A percentile compares a stretch with the other conserved stretches of the same genome.
Evolutionary conservation across 1,140 invertebrate species (phyloP).

Genomic region (Nilaparvata lugens): DNA sequence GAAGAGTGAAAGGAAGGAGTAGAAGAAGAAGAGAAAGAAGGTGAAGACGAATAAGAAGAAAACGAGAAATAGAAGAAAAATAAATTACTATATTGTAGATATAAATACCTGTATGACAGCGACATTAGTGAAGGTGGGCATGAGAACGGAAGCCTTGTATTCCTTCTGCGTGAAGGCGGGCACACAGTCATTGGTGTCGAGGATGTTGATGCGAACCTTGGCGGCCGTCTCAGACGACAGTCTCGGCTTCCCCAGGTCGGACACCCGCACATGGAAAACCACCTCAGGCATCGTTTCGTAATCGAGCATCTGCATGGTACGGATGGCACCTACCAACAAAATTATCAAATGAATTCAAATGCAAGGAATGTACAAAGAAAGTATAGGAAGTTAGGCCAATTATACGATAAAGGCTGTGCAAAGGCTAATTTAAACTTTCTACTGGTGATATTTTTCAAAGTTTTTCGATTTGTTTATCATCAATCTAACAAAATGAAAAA

Average conservation of each 20-base stretch:
- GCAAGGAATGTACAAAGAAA: background rate
- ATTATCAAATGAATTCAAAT: background rate
- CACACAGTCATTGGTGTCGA: conserved; percentile 80
- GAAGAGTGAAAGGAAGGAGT: too few relatives aligned
- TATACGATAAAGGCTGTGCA: background rate
- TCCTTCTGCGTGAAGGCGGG: conserved; percentile 58
- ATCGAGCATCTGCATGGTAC: conserved; percentile 65
- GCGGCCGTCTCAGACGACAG: conserved; percentile 65
- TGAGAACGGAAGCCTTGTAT: conserved; percentile 67
- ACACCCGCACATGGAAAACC: conserved; percentile 75
- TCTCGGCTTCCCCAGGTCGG: conserved; percentile 74
- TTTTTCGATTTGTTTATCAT: too few relatives aligned
- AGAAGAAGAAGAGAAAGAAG: too few relatives aligned
- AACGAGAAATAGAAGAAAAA: too few relatives aligned
- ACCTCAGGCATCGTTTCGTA: conserved; percentile 63
- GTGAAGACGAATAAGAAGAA: too few relatives aligned
- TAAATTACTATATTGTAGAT: too few relatives aligned
- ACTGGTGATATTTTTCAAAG: too few relatives aligned
- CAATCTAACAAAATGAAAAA: too few relatives aligned
- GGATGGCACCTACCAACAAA: conserved; percentile 57
- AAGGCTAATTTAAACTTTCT: too few relatives aligned
- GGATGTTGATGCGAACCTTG: conserved; percentile 60
- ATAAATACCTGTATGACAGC: conserved; percentile 44
- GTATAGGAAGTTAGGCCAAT: background rate
- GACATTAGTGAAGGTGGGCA: conserved; percentile 70